phyloP scores from a whole-genome alignment of 1,140 invertebrate genomes.

The Babylonia areolata region DNA sequence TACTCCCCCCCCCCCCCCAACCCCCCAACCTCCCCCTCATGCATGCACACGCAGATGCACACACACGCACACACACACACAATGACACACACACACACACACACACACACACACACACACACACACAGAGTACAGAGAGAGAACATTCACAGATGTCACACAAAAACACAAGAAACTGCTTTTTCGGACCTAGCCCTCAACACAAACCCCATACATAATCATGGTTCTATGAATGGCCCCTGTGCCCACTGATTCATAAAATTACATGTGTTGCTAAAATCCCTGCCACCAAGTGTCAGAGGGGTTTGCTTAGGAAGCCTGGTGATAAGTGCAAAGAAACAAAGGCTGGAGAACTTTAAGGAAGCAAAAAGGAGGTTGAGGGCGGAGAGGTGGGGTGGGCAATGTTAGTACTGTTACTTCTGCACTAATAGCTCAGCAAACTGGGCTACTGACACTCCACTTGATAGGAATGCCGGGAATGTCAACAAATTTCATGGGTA shows the following conservation, averaged over 20 bases:
- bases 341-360: too few species aligned
- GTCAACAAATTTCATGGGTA: conserved; percentile 3
- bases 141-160: too few species aligned
- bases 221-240: neutral
- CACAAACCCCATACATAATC: neutral
- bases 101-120: neutral
- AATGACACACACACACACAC: neutral
- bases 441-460: conserved; percentile 33
- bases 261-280: neutral
- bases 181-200: neutral
- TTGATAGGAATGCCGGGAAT: conserved; percentile 40
- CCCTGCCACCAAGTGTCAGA: neutral
- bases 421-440: neutral
- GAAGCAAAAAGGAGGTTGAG: too few species aligned
- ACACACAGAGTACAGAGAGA: too few species aligned
- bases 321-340: neutral
- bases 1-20: too few species aligned
- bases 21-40: too few species aligned
- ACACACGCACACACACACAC: neutral
- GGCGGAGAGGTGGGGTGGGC: too few species aligned
- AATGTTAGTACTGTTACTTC: neutral
- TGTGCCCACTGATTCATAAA: neutral
- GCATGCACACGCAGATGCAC: neutral
- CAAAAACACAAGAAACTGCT: neutral
- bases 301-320: neutral